phyloP scores from a whole-genome alignment of 2,888 invertebrate genomes.

The Odontomyia ornata region DNA sequence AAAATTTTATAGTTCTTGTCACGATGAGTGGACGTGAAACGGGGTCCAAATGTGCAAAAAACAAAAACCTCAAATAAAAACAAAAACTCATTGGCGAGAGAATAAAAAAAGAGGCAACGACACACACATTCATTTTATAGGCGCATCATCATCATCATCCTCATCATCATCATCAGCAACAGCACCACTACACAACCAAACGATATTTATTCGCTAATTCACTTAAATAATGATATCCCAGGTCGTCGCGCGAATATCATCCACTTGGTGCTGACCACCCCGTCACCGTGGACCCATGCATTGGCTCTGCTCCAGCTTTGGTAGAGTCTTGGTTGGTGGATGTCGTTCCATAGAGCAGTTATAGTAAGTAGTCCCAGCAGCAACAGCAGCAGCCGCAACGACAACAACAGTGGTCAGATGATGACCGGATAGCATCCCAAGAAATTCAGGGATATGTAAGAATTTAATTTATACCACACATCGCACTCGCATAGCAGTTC shows the following conservation, averaged over 20 bases:
- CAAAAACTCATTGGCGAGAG: too few relatives aligned
- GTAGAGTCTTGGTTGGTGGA: too few relatives aligned
- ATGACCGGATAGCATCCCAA: background rate
- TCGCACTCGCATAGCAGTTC: background rate
- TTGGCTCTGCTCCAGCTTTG: too few relatives aligned
- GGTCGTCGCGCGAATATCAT: background rate
- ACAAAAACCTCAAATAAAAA: background rate
- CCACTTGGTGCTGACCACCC: conserved; percentile 7
- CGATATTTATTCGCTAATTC: conserved; percentile 23
- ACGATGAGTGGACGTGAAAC: background rate
- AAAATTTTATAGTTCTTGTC: conserved; percentile 16
- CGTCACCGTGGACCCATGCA: background rate
- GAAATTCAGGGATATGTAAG: background rate
- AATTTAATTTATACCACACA: conserved; percentile 1
- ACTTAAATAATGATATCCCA: conserved; percentile 23
- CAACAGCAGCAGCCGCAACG: background rate
- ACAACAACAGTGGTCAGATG: background rate
- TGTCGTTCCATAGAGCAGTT: background rate
- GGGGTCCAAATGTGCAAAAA: background rate
- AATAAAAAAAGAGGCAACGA: background rate
- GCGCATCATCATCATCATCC: conserved; percentile 1
- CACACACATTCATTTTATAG: conserved; percentile 12
- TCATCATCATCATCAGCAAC: background rate
- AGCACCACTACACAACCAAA: background rate
- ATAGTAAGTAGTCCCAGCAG: background rate